phyloP scores from a whole-genome alignment of 2,113 vertebrate genomes.

The Calyptommatus sinebrachiatus region DNA sequence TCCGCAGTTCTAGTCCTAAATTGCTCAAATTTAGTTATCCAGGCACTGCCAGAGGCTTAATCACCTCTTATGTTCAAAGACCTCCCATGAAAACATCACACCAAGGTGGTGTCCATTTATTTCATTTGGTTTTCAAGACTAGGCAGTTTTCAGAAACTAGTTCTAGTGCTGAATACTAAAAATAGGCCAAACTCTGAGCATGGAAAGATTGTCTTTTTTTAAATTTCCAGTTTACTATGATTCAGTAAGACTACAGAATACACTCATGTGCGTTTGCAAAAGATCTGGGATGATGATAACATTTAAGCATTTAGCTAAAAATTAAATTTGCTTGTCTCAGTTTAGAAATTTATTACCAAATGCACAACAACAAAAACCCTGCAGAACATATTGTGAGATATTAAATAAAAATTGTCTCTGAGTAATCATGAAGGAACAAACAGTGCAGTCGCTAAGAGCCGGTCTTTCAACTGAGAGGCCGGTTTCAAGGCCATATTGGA shows the following conservation, averaged over 20 bases:
- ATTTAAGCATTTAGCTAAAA: no score
- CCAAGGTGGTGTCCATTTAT: background rate
- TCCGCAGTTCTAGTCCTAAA: background rate
- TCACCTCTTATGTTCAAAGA: background rate
- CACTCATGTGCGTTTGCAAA: background rate
- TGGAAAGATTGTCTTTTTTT: background rate
- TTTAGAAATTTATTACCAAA: no score
- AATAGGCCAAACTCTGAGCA: no score
- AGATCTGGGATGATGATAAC: no score
- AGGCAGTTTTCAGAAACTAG: background rate
- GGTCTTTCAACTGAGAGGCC: no score
- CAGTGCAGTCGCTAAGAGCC: no score
- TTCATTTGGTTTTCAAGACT: background rate
- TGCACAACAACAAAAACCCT: no score
- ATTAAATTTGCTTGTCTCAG: no score
- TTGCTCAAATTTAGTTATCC: background rate
- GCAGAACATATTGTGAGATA: no score
- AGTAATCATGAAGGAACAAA: no score
- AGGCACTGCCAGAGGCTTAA: background rate
- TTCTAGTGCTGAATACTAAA: background rate
- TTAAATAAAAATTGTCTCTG: no score
- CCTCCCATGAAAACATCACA: background rate
- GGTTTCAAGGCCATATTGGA: no score
- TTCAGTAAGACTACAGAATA: background rate
- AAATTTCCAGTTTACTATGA: background rate